These are phyloP conservation scores for Notoglanidium macrostoma DNA, from an alignment of 2,797 vertebrate genomes.

Conservation along the genomic window DNA sequence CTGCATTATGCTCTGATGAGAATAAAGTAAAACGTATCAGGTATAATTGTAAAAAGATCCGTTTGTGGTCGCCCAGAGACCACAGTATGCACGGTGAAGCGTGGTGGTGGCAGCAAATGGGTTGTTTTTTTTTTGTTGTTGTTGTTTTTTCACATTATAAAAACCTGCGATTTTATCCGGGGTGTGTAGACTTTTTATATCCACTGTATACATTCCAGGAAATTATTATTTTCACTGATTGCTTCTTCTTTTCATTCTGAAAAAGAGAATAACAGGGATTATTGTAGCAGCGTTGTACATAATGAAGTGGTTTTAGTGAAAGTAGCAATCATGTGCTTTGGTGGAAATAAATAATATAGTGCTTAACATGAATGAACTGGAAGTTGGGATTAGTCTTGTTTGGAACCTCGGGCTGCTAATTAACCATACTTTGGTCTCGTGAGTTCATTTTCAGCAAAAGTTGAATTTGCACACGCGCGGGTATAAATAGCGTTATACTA, in stretches of 20 bases:
- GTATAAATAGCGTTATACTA: background rate
- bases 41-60: background rate
- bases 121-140: background rate
- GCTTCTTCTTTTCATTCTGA: background rate
- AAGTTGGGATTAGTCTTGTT: background rate
- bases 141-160: background rate
- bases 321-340: conserved; percentile 17
- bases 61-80: background rate
- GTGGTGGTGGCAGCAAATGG: background rate
- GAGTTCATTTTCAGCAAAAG: conserved; percentile 3
- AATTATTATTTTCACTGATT: background rate
- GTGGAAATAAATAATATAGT: conserved; percentile 3
- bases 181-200: background rate
- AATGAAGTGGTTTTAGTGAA: conserved; percentile 1
- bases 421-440: background rate
- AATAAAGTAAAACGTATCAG: background rate
- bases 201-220: background rate
- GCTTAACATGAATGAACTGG: background rate
- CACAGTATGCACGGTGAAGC: background rate
- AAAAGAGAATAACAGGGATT: background rate
- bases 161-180: background rate
- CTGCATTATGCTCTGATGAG: background rate
- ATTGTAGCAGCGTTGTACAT: background rate
- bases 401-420: background rate
- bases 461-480: background rate